phyloP scores from a whole-genome alignment of 2,888 invertebrate species.

The Ischnus inquisitorius region DNA sequence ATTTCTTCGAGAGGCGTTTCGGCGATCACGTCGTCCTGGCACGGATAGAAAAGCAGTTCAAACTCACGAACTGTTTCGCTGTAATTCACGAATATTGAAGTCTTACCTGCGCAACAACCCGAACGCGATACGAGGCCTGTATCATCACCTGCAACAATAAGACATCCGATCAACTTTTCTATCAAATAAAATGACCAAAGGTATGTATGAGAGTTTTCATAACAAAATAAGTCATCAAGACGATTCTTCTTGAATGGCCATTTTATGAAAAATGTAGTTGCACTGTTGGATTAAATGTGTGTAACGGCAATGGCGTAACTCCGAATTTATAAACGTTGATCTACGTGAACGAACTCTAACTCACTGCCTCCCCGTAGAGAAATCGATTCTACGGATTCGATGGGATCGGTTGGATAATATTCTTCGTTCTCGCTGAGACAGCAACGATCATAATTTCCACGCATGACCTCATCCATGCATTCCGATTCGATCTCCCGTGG shows the following conservation, averaged over 20 bases:
- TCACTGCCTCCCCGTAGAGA: slow-evolving; percentile 28
- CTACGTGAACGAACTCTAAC: background rate
- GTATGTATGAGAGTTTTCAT: no score
- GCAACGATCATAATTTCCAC: background rate
- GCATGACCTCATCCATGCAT: background rate
- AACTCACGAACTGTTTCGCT: background rate
- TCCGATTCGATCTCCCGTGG: slow-evolving; percentile 31
- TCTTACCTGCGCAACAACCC: background rate
- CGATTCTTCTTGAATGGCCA: no score
- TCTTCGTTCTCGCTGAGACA: slow-evolving; percentile 37
- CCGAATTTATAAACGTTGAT: background rate
- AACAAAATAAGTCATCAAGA: background rate
- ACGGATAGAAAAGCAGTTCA: background rate
- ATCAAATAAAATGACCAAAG: no score
- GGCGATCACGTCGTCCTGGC: slow-evolving; percentile 1
- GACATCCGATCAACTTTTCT: background rate
- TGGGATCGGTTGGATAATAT: slow-evolving; percentile 8
- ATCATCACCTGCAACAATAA: slow-evolving; percentile 10
- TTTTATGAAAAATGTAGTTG: no score
- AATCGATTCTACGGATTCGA: slow-evolving; percentile 13
- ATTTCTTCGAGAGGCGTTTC: background rate
- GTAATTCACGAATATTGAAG: background rate
- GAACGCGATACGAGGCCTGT: background rate
- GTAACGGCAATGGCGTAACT: no score
- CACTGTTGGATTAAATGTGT: no score